phyloP scores from a whole-genome alignment of 2,113 vertebrate genomes.

The Mohoua ochrocephala region DNA sequence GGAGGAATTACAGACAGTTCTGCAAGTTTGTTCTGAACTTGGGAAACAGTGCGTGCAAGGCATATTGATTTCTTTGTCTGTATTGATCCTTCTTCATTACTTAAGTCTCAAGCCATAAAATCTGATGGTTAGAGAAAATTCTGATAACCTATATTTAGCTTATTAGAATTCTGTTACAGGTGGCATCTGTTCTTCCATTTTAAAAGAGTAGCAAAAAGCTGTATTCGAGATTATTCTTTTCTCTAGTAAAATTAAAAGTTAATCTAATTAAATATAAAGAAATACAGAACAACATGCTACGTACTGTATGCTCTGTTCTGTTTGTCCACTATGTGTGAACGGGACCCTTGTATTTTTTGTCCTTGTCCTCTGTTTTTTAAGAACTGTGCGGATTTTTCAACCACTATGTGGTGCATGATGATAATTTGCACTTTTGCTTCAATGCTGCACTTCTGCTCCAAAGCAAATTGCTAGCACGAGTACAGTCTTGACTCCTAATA shows the following conservation, averaged over 20 bases:
- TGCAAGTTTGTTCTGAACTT: neutral
- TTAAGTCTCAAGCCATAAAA: slow-evolving; percentile 23
- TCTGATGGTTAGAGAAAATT: neutral
- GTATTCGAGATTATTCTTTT: neutral
- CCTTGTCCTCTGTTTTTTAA: neutral
- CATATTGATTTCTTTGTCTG: slow-evolving; percentile 14
- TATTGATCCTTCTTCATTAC: slow-evolving; percentile 8
- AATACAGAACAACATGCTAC: neutral
- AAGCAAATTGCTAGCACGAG: neutral
- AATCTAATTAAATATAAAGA: neutral
- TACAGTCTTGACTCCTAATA: neutral
- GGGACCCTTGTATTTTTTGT: neutral
- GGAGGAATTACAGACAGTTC: neutral
- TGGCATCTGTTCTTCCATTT: neutral
- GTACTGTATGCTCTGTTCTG: neutral
- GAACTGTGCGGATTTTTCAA: neutral
- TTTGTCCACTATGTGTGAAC: neutral
- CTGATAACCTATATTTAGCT: neutral
- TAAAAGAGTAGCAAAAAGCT: neutral
- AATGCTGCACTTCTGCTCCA: neutral
- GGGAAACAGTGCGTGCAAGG: neutral
- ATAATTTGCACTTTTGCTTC: neutral
- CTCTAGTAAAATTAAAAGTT: neutral
- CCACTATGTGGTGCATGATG: neutral
- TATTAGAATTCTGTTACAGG: neutral